These are phyloP conservation scores for Drosophila kanapiae DNA, from an alignment of 1,140 invertebrate species.

Conservation along the genomic window DNA sequence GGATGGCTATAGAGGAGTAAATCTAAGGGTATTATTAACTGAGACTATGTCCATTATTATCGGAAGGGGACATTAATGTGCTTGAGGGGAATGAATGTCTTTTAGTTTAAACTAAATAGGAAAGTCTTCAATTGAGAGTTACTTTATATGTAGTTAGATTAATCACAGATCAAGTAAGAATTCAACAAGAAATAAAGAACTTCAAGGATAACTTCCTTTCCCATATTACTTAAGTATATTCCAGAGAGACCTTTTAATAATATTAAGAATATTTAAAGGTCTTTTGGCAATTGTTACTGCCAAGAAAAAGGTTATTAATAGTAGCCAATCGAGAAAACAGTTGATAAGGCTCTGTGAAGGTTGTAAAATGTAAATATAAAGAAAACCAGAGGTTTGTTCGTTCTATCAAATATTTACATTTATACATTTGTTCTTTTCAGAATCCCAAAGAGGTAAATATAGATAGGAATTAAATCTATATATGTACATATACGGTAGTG, in stretches of 20 bases:
- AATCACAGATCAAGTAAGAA: no score
- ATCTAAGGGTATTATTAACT: not conserved
- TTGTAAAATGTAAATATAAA: not conserved
- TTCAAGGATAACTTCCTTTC: no score
- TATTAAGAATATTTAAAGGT: no score
- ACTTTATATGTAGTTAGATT: no score
- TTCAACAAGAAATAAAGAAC: no score
- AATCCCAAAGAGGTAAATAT: not conserved
- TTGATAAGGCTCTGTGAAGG: not conserved
- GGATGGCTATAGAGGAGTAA: no score
- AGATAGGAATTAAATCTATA: not conserved
- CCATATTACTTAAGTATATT: no score
- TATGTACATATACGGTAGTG: no score
- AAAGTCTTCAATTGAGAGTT: not conserved
- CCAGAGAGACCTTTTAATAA: no score
- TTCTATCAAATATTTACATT: not conserved
- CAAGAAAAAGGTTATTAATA: not conserved
- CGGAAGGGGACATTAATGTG: not conserved
- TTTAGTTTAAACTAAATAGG: not conserved
- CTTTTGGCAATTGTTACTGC: no score
- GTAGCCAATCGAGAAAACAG: not conserved
- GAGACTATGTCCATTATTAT: slow-evolving; percentile 12
- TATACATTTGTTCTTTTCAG: not conserved
- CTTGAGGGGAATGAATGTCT: not conserved
- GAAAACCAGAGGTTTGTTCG: not conserved